Evolutionary conservation across 2,888 invertebrate species (phyloP), one percentile per base, ranked within the genome.

Genomic region (Aquatica leii): DNA sequence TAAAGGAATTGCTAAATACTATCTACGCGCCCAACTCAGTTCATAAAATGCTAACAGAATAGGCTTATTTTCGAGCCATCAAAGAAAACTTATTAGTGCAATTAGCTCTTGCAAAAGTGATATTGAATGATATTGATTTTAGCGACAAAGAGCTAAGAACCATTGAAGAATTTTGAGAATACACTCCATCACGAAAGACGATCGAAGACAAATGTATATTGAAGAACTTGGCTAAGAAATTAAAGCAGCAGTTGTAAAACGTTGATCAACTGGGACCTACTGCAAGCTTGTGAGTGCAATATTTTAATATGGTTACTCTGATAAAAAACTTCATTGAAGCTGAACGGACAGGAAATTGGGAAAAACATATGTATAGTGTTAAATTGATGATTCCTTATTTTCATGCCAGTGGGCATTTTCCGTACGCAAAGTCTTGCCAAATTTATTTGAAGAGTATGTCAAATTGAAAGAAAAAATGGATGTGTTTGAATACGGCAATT

Each of bases 381-480:
- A 68, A 74, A 74, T 69, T 75, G 76, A 79, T 80, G 78, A 65
- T 74, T 59, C 78, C 79, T 71, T 80, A 75, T 69, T 77, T 76
- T 54, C 73, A 73, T 9, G 65, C 73, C n/a, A 66, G 65, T 24
- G 73, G 74, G 43, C 74, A 75, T 70, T 75, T 72, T 65, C 64
- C 41, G 55, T 72, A 74, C 65, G 41, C 69, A 72, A 67, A 73
- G 6, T 24, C 24, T 2, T 24, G 24, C 6, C 24, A 24, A 24
- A 24, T 24, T 24, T 24, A 24, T 24, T 6, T 24, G 24, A 2
- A 24, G 24, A 24, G 24, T 24, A 6, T 24, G 24, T 2, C 24
- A 24, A 24, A 70, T 73, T 74, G 70, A 46, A 72, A 56, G 55
- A 72, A 11, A 73, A 74, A 1, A 68, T 75, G 72, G 18, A 37